A percentile compares a stretch with the other conserved stretches of the same genome.
Evolutionary conservation across 2,113 vertebrate species (phyloP).

Genomic region (Penelope pileata): DNA sequence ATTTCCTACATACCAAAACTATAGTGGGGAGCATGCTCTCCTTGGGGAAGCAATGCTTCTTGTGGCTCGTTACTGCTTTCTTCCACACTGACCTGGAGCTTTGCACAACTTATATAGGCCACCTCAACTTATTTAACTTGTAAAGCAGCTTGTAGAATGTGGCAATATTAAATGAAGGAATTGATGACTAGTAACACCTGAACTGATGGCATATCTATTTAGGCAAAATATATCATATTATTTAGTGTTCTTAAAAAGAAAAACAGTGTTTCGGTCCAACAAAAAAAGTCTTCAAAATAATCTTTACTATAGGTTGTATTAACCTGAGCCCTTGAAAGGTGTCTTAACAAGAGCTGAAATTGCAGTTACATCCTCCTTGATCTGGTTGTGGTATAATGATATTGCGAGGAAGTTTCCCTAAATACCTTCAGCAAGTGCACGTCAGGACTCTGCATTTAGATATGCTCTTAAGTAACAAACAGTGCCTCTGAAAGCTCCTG

Average conservation of each 20-base stretch:
- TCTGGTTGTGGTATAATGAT: background rate
- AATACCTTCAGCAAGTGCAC: background rate
- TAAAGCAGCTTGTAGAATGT: background rate
- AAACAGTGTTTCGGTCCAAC: background rate
- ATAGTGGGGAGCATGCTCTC: accelerated
- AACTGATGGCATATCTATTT: background rate
- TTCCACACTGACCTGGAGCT: background rate
- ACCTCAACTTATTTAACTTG: background rate
- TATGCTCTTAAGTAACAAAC: background rate
- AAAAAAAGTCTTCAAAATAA: background rate
- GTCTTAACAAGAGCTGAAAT: background rate
- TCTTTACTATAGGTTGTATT: background rate
- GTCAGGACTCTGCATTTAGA: background rate
- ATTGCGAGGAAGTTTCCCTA: background rate
- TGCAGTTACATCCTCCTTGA: background rate
- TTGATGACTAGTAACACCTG: background rate
- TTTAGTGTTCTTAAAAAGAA: background rate
- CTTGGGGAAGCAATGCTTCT: background rate
- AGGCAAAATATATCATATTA: background rate
- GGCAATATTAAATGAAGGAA: background rate
- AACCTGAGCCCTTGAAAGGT: background rate
- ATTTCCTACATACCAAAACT: background rate
- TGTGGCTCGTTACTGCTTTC: background rate
- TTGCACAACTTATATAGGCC: background rate
- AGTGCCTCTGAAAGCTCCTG: background rate